Conservation (phyloP, 1,140 invertebrate species). For the Drosophila arawakana region DNA sequence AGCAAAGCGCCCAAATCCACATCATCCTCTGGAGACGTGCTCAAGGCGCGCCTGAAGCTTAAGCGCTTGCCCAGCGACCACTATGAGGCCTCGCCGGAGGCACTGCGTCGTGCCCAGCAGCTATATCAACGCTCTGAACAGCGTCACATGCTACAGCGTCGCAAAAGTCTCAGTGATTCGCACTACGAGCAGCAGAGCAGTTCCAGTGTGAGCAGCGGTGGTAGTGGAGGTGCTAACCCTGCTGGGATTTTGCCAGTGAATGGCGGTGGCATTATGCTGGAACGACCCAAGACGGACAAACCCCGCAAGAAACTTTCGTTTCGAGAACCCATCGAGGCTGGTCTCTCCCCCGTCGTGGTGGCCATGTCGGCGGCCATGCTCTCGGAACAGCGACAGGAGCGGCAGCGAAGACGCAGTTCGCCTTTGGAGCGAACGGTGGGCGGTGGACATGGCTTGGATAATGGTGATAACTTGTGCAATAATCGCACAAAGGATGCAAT, state of each 20-base stretch:
- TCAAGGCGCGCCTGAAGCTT: conserved; percentile 74
- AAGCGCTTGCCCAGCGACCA: conserved; percentile 68
- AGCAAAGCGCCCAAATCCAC: conserved; percentile 41
- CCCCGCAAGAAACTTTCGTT: conserved; percentile 94
- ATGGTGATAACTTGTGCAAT: conserved; percentile 76
- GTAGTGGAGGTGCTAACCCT: conserved; percentile 29
- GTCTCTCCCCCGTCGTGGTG: conserved; percentile 34
- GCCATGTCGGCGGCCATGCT: conserved; percentile 54
- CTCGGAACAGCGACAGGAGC: conserved; percentile 44
- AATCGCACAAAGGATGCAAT: conserved; percentile 73
- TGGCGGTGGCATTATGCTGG: conserved; percentile 56
- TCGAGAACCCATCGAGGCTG: conserved; percentile 88
- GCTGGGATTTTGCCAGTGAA: background rate
- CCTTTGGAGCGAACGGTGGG: conserved; percentile 55
- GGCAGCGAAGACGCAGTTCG: conserved; percentile 72
- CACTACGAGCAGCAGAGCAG: conserved; percentile 63
- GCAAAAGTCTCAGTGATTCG: conserved; percentile 62
- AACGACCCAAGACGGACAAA: conserved; percentile 85
- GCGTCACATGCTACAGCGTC: conserved; percentile 63
- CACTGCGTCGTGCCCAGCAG: conserved; percentile 61
- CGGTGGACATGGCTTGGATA: conserved; percentile 24
- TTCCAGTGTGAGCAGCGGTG: conserved; percentile 65
- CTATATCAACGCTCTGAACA: conserved; percentile 65
- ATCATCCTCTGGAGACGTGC: conserved; percentile 45
- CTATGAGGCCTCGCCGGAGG: conserved; percentile 65